Base-by-base conservation (phyloP, 2,113 vertebrate genomes). In the Gopherus evgoodei region DNA sequence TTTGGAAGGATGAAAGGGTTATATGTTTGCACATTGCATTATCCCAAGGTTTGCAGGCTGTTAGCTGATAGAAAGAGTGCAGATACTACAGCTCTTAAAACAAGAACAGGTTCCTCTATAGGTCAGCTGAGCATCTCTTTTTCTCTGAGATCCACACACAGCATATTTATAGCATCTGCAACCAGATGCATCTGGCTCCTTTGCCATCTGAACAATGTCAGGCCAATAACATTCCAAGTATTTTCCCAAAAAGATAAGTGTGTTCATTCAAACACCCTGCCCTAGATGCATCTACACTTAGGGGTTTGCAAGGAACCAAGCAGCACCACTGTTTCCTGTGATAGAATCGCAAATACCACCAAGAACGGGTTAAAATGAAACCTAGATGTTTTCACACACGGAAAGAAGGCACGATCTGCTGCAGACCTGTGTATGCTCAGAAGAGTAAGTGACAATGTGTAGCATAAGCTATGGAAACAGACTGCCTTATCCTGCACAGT, bases 361-460 rank as follows among this genome's bases (percentile, higher is more conserved):
- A 81, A 17, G 25, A 54, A 16, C 10, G 65, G 53, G 9, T 21
- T 52, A 10, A 14, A 86, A 72, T 24, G 57, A 90, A 87, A 82
- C 3, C 2, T 9, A 35, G 1, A 3, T 38, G 38, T 79, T 83
- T 80, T 52, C n/a, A 69, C 0, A 0, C 85, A 0, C 19, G 53
- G 54, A 85, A 82, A 76, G 35, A 59, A 88, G n/a, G 4, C 50
- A 79, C 57, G 35, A 8, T n/a, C 21, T 75, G 81, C 35, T 75
- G 54, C 21, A 42, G n/a, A 7, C 29, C 29, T 62, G 59, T 35
- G 7, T 62, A 35, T 62, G 29, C 59, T 62, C 59, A 72, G 2
- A 38, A 75, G 69, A 42, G 21, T 24, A 75, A 72, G 69, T 5
- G 11, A 42, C 38, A 75, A 11, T 42, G 69, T 38, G 19, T 75